Evolutionary conservation across 2,797 vertebrate genomes (phyloP), one percentile per base, ranked within the genome.

Genomic region (Leptoclinus maculatus): DNA sequence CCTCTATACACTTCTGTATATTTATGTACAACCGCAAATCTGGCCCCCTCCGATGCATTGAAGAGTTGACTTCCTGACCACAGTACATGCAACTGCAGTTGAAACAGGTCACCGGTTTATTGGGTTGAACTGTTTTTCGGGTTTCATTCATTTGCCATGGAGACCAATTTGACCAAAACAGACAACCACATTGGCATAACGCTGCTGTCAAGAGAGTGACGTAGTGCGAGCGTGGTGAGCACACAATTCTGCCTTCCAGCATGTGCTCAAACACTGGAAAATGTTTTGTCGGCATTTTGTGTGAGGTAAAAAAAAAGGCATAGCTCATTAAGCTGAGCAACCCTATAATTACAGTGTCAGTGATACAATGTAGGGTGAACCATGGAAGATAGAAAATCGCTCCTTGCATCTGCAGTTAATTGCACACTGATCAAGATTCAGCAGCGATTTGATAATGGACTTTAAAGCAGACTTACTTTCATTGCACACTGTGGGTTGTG

Each of bases 81-180:
- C 65, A 74, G 34, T 80, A 56, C 78, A 74, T 86, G 82, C 63
- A 88, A 73, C 71, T 64, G 64, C 25, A 84, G 64, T n/a, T 76
- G 74, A 92, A 91, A 87, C 87, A 80, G 87, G 79, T 89, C 88
- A 79, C 47, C 81, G 82, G 72, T 86, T 87, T 88, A 69, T 84
- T 79, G 77, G 78, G 47, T 75, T 81, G 71, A 77, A 76, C 65
- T 89, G 90, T 89, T 94, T 94, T 91, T 89, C 82, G 59, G 79
- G 65, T 89, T 92, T 90, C 58, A 69, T 83, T 87, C 66, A 51
- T 93, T 93, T 89, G 82, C 93, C 87, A 93, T 93, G 88, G 91
- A 84, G 79, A 93, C 86, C 75, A 78, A 85, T 89, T 83, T 84
- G 80, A 89, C 89, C 88, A 83, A 85, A 93, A 92, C 88, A 89